Base-by-base conservation (phyloP, 1,140 invertebrate genomes). In the Atopsyche davidsoni region DNA sequence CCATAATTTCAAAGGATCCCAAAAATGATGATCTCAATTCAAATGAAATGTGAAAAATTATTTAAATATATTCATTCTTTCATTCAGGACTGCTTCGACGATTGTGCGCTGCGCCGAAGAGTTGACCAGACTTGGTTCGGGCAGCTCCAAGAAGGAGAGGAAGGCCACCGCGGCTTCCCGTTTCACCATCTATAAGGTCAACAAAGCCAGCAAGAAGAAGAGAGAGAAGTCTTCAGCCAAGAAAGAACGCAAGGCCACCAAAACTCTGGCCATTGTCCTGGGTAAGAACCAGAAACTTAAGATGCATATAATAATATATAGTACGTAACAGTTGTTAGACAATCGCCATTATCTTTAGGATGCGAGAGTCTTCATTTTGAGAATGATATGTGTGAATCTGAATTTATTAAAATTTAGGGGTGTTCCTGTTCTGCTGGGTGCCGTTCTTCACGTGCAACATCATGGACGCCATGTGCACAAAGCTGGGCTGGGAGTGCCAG, bases 371-470 rank as follows among this genome's bases (percentile, higher is more conserved):
- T n/a, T n/a, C n/a, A n/a, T n/a, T n/a, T n/a, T n/a, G n/a, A n/a
- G n/a, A n/a, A n/a, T n/a, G n/a, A n/a, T n/a, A n/a, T n/a, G n/a
- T n/a, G n/a, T n/a, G n/a, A n/a, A n/a, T n/a, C n/a, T n/a, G n/a
- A n/a, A n/a, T n/a, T n/a, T n/a, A n/a, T n/a, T n/a, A n/a, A n/a
- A n/a, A n/a, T n/a, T 9, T 64, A 82, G 80, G 81, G 60, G 92
- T 97, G 1, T 99, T 99, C 70, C 80, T 99, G 4, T 82, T 97
- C 58, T 99, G 96, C 69, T 99, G 96, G 96, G 87, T 96, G 41
- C 96, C 96, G 31, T 99, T 99, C 79, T 99, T 99, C 80, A 94
- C 89, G 1, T 93, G 89, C 72, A 92, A 95, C 72, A 92, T 98
- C 44, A 82, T 96, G 75, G 94, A 96, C 66, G 96, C 95, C n/a